Percentiles rank a stretch among this genome's conserved stretches.
phyloP scores from a whole-genome alignment of 1,140 invertebrate genomes.

The Macrobrachium rosenbergii region DNA sequence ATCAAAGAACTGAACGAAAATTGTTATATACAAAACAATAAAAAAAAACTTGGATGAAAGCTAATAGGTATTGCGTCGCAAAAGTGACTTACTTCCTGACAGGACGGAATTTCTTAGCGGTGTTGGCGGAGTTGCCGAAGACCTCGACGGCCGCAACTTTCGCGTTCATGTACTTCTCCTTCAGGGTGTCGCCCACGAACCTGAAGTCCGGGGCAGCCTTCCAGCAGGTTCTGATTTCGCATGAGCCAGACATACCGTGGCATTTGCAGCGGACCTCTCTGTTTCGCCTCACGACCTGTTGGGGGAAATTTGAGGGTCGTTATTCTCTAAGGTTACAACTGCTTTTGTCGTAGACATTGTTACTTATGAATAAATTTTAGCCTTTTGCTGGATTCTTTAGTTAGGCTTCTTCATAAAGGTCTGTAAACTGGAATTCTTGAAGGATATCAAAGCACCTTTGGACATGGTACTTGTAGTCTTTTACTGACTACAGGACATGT shows the following conservation, averaged over 20 bases:
- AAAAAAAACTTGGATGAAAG: too few relatives aligned
- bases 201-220: conserved; percentile 75
- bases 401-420: too few relatives aligned
- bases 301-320: background rate
- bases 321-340: background rate
- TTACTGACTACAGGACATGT: too few relatives aligned
- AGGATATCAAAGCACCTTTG: too few relatives aligned
- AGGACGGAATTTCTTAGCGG: conserved; percentile 43
- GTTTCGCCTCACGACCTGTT: conserved; percentile 68
- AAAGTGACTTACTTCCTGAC: conserved; percentile 37
- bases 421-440: too few relatives aligned
- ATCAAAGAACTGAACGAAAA: too few relatives aligned
- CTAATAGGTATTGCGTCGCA: background rate
- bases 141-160: conserved; percentile 41
- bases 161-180: conserved; percentile 73
- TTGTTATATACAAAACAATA: conserved; percentile 57
- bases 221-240: conserved; percentile 74
- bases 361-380: background rate
- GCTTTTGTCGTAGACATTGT: too few relatives aligned
- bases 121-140: conserved; percentile 52
- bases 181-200: conserved; percentile 74
- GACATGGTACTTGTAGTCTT: too few relatives aligned
- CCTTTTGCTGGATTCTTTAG: background rate
- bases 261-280: conserved; percentile 78
- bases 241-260: conserved; percentile 75